phyloP scores from a whole-genome alignment of 2,888 invertebrate genomes.

The Scelioninae gen. 2 region DNA sequence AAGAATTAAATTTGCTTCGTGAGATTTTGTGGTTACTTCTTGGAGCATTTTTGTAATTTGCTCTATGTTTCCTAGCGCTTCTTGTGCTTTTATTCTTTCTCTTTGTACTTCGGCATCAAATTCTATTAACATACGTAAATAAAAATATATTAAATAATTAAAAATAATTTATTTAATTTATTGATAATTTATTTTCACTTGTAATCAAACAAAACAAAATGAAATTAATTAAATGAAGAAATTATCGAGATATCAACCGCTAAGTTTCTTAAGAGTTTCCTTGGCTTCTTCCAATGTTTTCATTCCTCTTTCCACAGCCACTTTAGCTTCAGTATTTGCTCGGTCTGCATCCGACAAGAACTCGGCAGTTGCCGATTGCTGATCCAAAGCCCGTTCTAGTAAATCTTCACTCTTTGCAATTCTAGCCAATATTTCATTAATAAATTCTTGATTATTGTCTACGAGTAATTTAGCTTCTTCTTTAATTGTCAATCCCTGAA shows the following conservation, averaged over 20 bases:
- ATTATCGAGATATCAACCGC: conserved; percentile 77
- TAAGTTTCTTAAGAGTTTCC: conserved; percentile 85
- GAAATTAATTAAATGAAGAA: too few species aligned
- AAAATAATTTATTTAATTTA: not conserved
- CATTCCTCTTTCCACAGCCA: conserved; percentile 91
- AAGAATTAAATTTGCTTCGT: conserved; percentile 83
- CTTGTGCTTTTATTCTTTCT: conserved; percentile 87
- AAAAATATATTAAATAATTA: not conserved
- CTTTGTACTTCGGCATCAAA: conserved; percentile 93
- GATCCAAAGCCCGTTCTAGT: conserved; percentile 80
- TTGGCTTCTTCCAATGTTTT: conserved; percentile 87
- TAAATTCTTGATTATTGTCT: conserved; percentile 77
- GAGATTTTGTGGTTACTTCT: conserved; percentile 84
- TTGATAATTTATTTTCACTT: not conserved
- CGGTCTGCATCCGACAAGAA: conserved; percentile 87
- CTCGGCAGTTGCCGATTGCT: conserved; percentile 88
- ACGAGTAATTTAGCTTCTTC: conserved; percentile 80
- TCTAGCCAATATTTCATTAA: conserved; percentile 82
- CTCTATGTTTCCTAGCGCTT: conserved; percentile 85
- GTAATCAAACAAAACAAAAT: not conserved
- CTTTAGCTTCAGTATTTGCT: conserved; percentile 84
- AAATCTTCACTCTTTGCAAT: conserved; percentile 81
- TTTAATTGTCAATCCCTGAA: conserved; percentile 76
- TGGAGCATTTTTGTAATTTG: conserved; percentile 84
- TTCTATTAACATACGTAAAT: conserved; percentile 75